Evolutionary conservation across 2,113 vertebrate genomes (phyloP).

Genomic region (Prochilodus magdalenae): DNA sequence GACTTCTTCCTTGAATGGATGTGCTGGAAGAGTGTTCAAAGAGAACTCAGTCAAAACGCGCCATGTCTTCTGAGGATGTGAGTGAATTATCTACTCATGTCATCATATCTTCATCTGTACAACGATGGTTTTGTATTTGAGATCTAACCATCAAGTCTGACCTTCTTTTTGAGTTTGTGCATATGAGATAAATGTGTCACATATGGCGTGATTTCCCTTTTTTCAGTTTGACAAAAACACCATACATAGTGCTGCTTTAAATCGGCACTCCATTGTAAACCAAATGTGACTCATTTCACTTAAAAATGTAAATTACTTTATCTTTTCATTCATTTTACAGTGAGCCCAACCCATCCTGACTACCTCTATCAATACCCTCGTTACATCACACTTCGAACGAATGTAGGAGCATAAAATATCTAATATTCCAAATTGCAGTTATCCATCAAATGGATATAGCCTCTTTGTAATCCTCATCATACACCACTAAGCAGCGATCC

Average conservation of each 20-base stretch:
- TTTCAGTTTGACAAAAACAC: too few relatives aligned
- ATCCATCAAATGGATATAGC: constrained; percentile 70
- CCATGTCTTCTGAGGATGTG: too few relatives aligned
- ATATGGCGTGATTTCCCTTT: too few relatives aligned
- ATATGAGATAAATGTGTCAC: too few relatives aligned
- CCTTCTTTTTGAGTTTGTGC: too few relatives aligned
- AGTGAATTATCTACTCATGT: too few relatives aligned
- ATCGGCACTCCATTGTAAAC: not conserved
- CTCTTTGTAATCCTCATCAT: constrained; percentile 67
- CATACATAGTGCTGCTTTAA: not conserved
- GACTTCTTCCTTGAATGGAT: too few relatives aligned
- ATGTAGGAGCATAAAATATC: constrained; percentile 53
- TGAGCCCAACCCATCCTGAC: not conserved
- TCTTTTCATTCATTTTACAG: not conserved
- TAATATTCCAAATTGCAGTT: constrained; percentile 61
- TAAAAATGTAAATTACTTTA: not conserved
- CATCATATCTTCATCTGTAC: too few relatives aligned
- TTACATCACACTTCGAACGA: not conserved
- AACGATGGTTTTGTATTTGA: too few relatives aligned
- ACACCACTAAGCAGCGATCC: constrained; percentile 60
- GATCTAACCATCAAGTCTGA: too few relatives aligned
- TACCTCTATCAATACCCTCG: constrained; percentile 9
- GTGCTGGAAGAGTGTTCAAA: too few relatives aligned
- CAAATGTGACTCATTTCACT: not conserved
- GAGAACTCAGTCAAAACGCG: too few relatives aligned